phyloP scores from a whole-genome alignment of 2,797 vertebrate genomes.

The Phataginus tetradactyla region DNA sequence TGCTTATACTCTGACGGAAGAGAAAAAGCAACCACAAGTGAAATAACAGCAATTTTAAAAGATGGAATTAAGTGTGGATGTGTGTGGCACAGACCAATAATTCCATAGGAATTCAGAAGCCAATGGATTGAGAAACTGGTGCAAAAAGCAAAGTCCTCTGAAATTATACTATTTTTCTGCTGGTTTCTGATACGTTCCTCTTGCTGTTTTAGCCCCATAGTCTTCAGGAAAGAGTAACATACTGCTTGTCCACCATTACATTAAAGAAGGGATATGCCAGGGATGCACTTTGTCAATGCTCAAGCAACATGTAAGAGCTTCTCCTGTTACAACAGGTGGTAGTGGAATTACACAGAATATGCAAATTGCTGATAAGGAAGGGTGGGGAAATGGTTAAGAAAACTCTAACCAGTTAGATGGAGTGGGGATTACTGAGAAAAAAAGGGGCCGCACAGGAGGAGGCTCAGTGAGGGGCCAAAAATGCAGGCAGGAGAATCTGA shows the following conservation, averaged over 20 bases:
- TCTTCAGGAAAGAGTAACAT: constrained; percentile 20
- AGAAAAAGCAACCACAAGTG: neutral
- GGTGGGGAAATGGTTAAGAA: neutral
- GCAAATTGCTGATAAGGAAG: neutral
- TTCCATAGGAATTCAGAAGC: neutral
- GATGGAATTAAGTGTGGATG: neutral
- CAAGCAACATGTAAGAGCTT: neutral
- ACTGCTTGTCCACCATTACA: neutral
- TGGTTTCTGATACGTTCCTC: neutral
- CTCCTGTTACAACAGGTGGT: neutral
- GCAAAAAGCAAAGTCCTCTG: neutral
- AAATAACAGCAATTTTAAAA: neutral
- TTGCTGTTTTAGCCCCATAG: constrained; percentile 33
- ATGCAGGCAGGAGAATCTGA: neutral
- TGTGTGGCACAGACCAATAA: neutral
- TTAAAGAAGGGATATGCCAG: neutral
- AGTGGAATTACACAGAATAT: neutral
- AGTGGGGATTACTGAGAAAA: neutral
- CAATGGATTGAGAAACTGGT: neutral
- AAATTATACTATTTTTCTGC: constrained; percentile 22
- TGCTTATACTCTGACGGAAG: neutral
- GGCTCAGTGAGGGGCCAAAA: too few relatives aligned
- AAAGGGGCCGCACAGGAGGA: accelerated
- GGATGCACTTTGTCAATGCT: neutral
- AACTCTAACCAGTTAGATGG: neutral